Evolutionary conservation across 2,113 vertebrate species (phyloP).

Genomic region (Caracal caracal): DNA sequence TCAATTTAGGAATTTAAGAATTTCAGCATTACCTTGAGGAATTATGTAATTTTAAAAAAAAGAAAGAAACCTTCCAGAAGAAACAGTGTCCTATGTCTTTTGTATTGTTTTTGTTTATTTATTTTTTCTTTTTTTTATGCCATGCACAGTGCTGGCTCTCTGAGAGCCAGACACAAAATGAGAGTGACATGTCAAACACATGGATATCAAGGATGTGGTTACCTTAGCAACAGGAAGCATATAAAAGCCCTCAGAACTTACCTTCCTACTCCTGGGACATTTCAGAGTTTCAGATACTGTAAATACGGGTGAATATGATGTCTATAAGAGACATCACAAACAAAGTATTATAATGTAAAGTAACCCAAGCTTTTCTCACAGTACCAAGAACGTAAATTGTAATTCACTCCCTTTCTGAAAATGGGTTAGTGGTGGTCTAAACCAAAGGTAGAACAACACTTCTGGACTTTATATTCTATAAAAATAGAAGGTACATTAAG

Average conservation of each 20-base stretch:
- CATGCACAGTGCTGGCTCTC: conserved; percentile 75
- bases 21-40: conserved; percentile 58
- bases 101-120: conserved; percentile 67
- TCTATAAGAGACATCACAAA: conserved; percentile 73
- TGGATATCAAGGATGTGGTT: conserved; percentile 88
- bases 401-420: conserved; percentile 29
- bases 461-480: neutral
- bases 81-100: conserved; percentile 71
- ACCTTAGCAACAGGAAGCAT: conserved; percentile 88
- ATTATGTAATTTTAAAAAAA: conserved; percentile 19
- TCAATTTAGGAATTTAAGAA: conserved; percentile 24
- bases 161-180: conserved; percentile 83
- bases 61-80: conserved; percentile 65
- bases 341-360: conserved; percentile 63
- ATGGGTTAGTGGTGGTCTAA: neutral
- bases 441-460: neutral
- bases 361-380: conserved; percentile 50
- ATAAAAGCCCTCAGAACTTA: conserved; percentile 87
- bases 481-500: neutral
- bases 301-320: conserved; percentile 82
- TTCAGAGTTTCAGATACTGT: conserved; percentile 85
- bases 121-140: conserved; percentile 56
- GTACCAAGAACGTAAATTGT: neutral
- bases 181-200: conserved; percentile 87
- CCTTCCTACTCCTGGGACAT: conserved; percentile 85